Conservation (phyloP, 2,888 invertebrate genomes). For the Adelphocoris suturalis region DNA sequence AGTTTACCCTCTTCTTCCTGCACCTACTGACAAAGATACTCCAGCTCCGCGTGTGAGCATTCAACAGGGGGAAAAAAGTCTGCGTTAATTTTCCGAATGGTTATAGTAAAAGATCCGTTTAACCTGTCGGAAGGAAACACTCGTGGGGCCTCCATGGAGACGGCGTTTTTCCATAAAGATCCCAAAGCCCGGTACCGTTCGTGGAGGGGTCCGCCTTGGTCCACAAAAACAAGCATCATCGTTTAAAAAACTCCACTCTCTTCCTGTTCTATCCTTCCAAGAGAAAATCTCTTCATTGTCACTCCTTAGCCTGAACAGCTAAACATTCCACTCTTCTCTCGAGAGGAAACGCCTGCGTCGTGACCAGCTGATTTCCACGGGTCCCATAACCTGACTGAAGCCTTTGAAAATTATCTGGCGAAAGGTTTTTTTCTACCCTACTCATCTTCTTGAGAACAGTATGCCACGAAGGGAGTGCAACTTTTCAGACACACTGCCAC, state of each 20-base stretch:
- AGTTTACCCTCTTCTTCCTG: background rate
- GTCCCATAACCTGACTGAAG: slow-evolving; percentile 57
- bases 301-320: slow-evolving; percentile 49
- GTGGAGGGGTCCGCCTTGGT: slow-evolving; percentile 31
- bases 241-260: slow-evolving; percentile 48
- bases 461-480: background rate
- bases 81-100: slow-evolving; percentile 60
- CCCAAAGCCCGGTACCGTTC: slow-evolving; percentile 58
- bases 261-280: slow-evolving; percentile 28
- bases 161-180: slow-evolving; percentile 38
- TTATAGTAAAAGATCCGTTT: slow-evolving; percentile 64
- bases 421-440: background rate
- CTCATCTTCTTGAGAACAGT: slow-evolving; percentile 7
- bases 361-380: slow-evolving; percentile 64
- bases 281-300: slow-evolving; percentile 70
- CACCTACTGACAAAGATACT: background rate
- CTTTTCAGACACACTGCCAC: background rate
- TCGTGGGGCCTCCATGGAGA: slow-evolving; percentile 47
- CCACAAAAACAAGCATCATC: slow-evolving; percentile 68
- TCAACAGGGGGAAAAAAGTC: background rate
- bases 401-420: slow-evolving; percentile 55
- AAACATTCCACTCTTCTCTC: slow-evolving; percentile 28
- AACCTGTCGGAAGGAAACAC: slow-evolving; percentile 56
- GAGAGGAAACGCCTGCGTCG: slow-evolving; percentile 60
- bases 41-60: background rate